Base-by-base conservation (phyloP, 2,888 invertebrate species). In the Machimus rusticus region DNA sequence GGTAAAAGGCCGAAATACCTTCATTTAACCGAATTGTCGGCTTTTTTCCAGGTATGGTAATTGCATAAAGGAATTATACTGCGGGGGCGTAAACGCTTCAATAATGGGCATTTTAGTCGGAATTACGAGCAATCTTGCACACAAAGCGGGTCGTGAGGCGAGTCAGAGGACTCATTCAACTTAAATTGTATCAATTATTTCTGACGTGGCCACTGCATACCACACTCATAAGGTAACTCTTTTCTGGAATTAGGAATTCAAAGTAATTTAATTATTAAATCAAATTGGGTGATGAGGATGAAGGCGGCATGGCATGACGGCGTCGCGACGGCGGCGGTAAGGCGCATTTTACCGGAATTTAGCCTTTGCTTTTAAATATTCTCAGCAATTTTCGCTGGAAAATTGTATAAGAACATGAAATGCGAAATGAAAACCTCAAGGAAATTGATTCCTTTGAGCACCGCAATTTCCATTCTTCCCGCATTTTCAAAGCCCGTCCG, bases 351-450 rank as follows among this genome's bases (percentile, higher is more conserved):
- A 4, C 28, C 28, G 66, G 28, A 66, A 66, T 66, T 66, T 5
- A 66, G 23, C 9, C 28, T 28, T 66, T 9, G 28, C 23, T 28
- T 66, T 66, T 28, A 76, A 37, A n/a, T 16, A 16, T 76, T 78
- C 28, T 19, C 39, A 46, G 28, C 39, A 78, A 28, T 78, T 78
- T 78, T 28, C 78, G 19, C 14, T 78, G 55, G 43, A 51, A 81
- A 81, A 81, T 81, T 81, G 28, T 81, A 81, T 4, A 19, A 46
- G 9, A 55, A 28, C 81, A 55, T 51, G 81, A 81, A 81, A 28
- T 6, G 51, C 34, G 14, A 51, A 55, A 31, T 81, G 55, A 43
- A 81, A 81, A 28, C 55, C 51, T 51, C 28, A 28, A 55, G 28
- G 55, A 51, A 51, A 81, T 55, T 51, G 51, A 81, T 51, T 34